Evolutionary conservation across 2,113 vertebrate species (phyloP).

Genomic region (Fulmarus glacialis): DNA sequence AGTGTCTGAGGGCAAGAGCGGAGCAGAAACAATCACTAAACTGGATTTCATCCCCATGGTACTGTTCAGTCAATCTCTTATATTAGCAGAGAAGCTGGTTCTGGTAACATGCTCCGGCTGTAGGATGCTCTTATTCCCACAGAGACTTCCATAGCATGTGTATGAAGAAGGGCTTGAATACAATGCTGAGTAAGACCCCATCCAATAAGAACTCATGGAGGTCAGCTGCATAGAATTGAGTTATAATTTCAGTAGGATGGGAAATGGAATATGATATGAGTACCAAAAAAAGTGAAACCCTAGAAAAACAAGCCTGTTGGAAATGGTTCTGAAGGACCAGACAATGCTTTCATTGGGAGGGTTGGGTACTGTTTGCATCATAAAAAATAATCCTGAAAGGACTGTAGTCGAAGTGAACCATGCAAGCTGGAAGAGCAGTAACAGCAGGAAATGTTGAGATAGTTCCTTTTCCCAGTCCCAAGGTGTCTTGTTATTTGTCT

Average conservation of each 20-base stretch:
- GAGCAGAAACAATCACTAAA: neutral
- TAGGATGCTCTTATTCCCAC: neutral
- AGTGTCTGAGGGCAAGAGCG: neutral
- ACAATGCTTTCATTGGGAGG: neutral
- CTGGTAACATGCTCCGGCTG: neutral
- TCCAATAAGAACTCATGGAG: fast-evolving
- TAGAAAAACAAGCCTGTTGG: neutral
- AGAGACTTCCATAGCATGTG: fast-evolving
- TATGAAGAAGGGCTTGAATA: neutral
- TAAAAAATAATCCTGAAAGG: neutral
- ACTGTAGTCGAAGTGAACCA: neutral
- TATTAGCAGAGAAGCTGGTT: neutral
- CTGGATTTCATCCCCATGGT: neutral
- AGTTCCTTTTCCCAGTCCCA: neutral
- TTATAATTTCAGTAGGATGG: neutral
- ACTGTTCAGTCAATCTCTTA: neutral
- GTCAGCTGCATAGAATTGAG: fast-evolving
- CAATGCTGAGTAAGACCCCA: neutral
- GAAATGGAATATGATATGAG: neutral
- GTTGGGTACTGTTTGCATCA: neutral
- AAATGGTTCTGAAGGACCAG: neutral
- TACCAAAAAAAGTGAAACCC: neutral
- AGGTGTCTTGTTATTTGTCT: neutral
- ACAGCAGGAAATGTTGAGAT: neutral
- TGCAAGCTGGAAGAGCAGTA: neutral